Evolutionary conservation across 2,797 vertebrate genomes (phyloP).

Genomic region (Microctenopoma stevenorrisi): DNA sequence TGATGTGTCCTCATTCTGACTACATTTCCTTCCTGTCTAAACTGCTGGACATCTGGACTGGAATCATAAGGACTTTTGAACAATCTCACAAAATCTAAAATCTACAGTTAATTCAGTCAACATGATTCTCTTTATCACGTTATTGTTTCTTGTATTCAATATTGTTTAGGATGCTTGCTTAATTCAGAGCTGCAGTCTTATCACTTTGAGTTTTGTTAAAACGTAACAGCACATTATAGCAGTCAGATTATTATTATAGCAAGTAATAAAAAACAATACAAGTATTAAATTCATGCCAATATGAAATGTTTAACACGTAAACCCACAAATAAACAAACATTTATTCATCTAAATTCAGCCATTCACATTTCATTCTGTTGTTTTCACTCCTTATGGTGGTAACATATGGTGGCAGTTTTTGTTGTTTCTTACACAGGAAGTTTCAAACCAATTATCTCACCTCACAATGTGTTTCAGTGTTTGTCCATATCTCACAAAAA

Average conservation of each 20-base stretch:
- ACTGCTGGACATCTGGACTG: conserved; percentile 27
- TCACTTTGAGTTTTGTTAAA: conserved; percentile 3
- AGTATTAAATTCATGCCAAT: not conserved
- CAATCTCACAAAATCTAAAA: conserved; percentile 36
- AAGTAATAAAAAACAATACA: conserved; percentile 10
- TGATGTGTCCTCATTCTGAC: conserved; percentile 13
- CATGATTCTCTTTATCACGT: conserved; percentile 9
- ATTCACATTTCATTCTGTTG: conserved; percentile 11
- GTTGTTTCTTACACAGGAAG: conserved; percentile 65
- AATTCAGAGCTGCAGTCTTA: conserved; percentile 2
- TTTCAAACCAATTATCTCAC: conserved; percentile 61
- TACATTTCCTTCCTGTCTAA: conserved; percentile 15
- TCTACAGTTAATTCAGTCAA: conserved; percentile 17
- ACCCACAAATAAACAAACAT: conserved; percentile 26
- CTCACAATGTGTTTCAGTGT: conserved; percentile 30
- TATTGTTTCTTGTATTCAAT: conserved; percentile 6
- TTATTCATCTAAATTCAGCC: conserved; percentile 45
- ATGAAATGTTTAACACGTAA: conserved; percentile 13
- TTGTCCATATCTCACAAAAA: conserved; percentile 55
- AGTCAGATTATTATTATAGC: conserved; percentile 9
- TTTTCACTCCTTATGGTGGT: conserved; percentile 14
- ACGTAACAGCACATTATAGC: not conserved
- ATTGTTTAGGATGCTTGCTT: conserved; percentile 14
- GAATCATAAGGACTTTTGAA: conserved; percentile 22
- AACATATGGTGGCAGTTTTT: conserved; percentile 21